Evolutionary conservation across 2,888 invertebrate species (phyloP).

Genomic region (Didymodactylos carnosus): DNA sequence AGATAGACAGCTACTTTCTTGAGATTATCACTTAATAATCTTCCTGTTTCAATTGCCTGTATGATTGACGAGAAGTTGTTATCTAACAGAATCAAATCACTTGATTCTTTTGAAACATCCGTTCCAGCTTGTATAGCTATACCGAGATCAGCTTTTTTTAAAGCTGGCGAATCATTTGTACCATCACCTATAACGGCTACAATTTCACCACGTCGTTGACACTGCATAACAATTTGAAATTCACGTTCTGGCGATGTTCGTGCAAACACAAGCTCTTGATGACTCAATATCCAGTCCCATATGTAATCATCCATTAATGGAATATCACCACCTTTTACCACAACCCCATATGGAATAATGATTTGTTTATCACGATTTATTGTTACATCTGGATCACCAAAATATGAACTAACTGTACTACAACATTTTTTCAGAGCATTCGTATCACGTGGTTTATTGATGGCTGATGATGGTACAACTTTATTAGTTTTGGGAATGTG

Average conservation of each 20-base stretch:
- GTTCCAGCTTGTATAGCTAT: background rate
- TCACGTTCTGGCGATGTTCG: slow-evolving; percentile 8
- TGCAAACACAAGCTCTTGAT: slow-evolving; percentile 8
- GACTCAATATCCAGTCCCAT: background rate
- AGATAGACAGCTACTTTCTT: slow-evolving; percentile 7
- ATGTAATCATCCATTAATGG: background rate
- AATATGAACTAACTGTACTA: background rate
- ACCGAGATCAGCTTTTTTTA: background rate
- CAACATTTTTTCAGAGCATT: too few relatives aligned
- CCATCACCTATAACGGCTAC: slow-evolving; percentile 10
- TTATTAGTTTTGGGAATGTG: too few relatives aligned
- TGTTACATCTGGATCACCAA: background rate
- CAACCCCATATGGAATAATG: background rate
- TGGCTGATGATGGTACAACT: too few relatives aligned
- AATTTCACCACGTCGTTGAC: slow-evolving; percentile 3
- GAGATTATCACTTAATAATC: slow-evolving; percentile 6
- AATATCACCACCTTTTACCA: background rate
- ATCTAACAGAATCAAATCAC: background rate
- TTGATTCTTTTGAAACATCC: background rate
- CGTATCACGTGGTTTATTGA: too few relatives aligned
- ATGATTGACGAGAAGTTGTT: background rate
- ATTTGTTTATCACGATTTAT: background rate
- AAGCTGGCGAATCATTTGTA: slow-evolving; percentile 8
- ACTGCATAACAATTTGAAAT: slow-evolving; percentile 7
- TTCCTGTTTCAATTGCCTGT: slow-evolving; percentile 1